Percentiles rank a stretch among this genome's conserved stretches.
Evolutionary conservation across 2,113 vertebrate species (phyloP).

Genomic region (Mormyrus lacerda): DNA sequence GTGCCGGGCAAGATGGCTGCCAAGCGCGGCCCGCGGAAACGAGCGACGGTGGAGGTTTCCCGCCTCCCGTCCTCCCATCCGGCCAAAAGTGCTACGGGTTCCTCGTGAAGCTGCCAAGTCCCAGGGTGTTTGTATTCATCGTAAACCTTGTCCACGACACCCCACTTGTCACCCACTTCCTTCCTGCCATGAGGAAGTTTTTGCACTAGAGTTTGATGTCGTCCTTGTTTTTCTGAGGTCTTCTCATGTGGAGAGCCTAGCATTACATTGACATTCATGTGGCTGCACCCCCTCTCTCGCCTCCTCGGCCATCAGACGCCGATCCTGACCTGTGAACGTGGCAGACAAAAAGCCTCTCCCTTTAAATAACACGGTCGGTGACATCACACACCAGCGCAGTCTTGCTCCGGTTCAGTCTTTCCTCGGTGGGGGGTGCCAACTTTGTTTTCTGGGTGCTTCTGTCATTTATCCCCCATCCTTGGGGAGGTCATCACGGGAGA

Average conservation of each 20-base stretch:
- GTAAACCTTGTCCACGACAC: conserved; percentile 40
- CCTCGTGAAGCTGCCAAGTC: conserved; percentile 71
- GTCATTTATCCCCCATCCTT: conserved; percentile 35
- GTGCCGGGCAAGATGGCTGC: conserved; percentile 71
- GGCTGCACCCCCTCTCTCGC: not conserved
- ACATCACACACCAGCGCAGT: not conserved
- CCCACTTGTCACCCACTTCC: conserved; percentile 8
- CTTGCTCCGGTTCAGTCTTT: not conserved
- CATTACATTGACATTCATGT: conserved; percentile 73
- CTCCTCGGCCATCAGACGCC: conserved; percentile 19
- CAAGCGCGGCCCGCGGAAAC: conserved; percentile 90
- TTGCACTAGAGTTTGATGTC: conserved; percentile 98
- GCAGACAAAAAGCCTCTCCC: conserved; percentile 45
- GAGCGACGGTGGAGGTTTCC: conserved; percentile 82
- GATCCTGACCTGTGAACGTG: conserved; percentile 48
- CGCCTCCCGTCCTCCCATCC: conserved; percentile 79
- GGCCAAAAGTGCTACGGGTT: conserved; percentile 77
- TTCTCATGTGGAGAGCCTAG: conserved; percentile 64
- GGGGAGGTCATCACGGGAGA: not conserved
- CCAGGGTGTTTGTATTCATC: conserved; percentile 54
- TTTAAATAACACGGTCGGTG: conserved; percentile 5
- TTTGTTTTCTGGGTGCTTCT: conserved; percentile 55
- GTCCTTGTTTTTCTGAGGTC: conserved; percentile 70
- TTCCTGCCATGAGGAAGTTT: conserved; percentile 79
- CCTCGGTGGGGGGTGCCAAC: not conserved